phyloP scores from a whole-genome alignment of 1,140 invertebrate genomes.

The Drosophila sucinea region DNA sequence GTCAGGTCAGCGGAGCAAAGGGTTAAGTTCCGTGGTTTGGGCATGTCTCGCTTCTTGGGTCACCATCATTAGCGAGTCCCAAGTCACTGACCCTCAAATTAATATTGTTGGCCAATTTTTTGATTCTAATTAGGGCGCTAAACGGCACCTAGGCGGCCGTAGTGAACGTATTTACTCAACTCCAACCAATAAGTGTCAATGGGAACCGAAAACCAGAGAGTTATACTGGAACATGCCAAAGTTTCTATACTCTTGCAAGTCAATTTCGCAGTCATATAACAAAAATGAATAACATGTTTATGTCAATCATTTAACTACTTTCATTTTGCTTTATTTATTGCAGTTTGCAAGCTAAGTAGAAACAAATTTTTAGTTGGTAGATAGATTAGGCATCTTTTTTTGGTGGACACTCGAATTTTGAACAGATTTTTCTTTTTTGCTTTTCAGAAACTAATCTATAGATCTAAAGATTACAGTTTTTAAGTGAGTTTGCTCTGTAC shows the following conservation, averaged over 20 bases:
- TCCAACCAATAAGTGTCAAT: slow-evolving; percentile 64
- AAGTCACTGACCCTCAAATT: slow-evolving; percentile 24
- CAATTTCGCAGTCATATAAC: too few species aligned
- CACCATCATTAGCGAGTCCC: slow-evolving; percentile 29
- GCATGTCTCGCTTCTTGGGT: slow-evolving; percentile 5
- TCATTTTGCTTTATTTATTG: too few species aligned
- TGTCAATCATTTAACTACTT: too few species aligned
- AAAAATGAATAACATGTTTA: too few species aligned
- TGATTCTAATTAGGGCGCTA: slow-evolving; percentile 1
- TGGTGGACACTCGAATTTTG: too few species aligned
- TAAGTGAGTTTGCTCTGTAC: too few species aligned
- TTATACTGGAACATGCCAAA: neutral
- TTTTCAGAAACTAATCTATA: too few species aligned
- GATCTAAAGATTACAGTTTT: too few species aligned
- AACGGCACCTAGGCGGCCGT: neutral
- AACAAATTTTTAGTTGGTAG: too few species aligned
- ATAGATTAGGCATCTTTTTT: too few species aligned
- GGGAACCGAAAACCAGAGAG: slow-evolving; percentile 28
- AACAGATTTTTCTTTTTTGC: too few species aligned
- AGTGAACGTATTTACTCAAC: slow-evolving; percentile 50
- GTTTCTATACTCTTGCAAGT: neutral
- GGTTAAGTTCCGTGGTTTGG: slow-evolving; percentile 15
- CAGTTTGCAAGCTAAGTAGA: too few species aligned
- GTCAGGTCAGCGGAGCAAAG: slow-evolving; percentile 40
- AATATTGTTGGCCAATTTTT: slow-evolving; percentile 12